Base-by-base conservation (phyloP, 2,888 invertebrate genomes). In the Pteria penguin region DNA sequence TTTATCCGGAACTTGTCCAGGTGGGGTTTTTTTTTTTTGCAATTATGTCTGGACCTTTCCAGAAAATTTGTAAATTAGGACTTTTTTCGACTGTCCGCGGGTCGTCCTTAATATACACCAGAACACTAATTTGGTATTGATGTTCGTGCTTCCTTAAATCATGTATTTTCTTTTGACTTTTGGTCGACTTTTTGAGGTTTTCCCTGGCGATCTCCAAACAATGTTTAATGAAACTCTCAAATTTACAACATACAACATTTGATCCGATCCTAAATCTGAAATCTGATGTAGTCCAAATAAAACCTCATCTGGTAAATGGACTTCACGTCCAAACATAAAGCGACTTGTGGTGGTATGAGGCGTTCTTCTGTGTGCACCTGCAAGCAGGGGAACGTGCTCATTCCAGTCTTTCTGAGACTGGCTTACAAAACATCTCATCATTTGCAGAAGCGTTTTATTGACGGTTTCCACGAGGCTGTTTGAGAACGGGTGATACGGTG, bases 291-390 rank as follows among this genome's bases (percentile, higher is more conserved):
- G 27, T 24, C 73, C 67, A 60, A 76, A 72, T 26, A 76, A 61
- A 24, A 60, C 52, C 24, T 76, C 72, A n/a, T n/a, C n/a, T 2
- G 68, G 72, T 5, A 66, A 22, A 55, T 54, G 72, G 4, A 72
- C 76, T 29, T 76, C 72, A 11, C 62, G 72, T 4, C 72, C 76
- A 24, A 76, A 33, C 76, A 76, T 72, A 14, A 76, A 31, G 32
- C 63, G 11, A 61, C 18, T 45, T 14, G 73, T 77, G 52, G 57
- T 73, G 24, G 55, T 77, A 33, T 73, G 58, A 11, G 66, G 57
- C 5, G 72, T 71, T 26, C 66, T 67, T 36, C 77, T 33, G 22
- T 71, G 69, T 33, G 72, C 72, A 18, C 55, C 67, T 18, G 69
- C 62, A 11, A 76, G 24, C n/a, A 70, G 60, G n/a, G 60, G 32